Conservation (phyloP, 1,140 invertebrate species). For the Bombus superbus region DNA sequence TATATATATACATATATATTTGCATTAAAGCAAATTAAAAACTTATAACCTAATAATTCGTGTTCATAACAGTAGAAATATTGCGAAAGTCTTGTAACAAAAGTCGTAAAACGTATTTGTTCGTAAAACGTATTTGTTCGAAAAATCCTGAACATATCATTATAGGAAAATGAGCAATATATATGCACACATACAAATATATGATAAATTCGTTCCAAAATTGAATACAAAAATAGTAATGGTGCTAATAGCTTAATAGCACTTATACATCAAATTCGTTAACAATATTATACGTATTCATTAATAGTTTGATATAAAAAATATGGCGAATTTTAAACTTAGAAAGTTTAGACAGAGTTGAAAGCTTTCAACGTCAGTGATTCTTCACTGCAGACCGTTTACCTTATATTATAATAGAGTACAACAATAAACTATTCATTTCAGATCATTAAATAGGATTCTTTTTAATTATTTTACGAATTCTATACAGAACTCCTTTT, state of each 20-base stretch:
- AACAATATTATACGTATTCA: neutral
- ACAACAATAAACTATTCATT: neutral
- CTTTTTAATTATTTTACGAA: neutral
- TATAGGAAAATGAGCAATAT: neutral
- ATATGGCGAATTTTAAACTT: neutral
- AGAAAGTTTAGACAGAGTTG: neutral
- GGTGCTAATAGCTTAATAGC: neutral
- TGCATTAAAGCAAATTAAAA: neutral
- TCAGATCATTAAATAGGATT: neutral
- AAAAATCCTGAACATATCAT: neutral
- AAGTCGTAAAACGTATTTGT: no score
- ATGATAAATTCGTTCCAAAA: neutral
- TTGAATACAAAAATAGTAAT: neutral
- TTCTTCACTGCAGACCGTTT: neutral
- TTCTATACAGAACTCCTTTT: no score
- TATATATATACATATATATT: neutral
- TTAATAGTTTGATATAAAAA: constrained; percentile 9
- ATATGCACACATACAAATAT: neutral
- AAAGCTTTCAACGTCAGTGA: neutral
- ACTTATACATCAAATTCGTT: no score
- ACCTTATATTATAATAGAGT: no score
- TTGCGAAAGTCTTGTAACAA: neutral
- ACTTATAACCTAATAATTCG: neutral
- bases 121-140: no score
- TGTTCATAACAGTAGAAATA: no score